Conservation (phyloP, 2,113 vertebrate genomes). For the Bos javanicus region DNA sequence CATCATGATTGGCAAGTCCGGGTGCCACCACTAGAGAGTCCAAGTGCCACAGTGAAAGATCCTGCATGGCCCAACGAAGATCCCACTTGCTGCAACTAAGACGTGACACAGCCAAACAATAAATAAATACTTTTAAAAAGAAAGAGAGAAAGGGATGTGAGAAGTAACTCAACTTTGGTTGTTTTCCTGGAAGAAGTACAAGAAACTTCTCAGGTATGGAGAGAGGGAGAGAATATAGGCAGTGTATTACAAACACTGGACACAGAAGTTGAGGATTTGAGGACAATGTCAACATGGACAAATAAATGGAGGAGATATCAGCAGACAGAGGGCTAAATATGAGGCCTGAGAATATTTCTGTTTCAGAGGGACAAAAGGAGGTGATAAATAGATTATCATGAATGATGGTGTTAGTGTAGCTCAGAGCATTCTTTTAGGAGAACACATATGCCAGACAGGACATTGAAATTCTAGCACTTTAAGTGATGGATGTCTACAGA, state of each 20-base stretch:
- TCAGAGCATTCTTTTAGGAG: neutral
- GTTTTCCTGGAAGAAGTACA: neutral
- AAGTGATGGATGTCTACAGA: neutral
- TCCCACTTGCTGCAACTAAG: neutral
- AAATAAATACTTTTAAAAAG: neutral
- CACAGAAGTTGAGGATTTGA: neutral
- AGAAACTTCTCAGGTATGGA: neutral
- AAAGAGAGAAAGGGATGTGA: neutral
- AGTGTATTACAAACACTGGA: neutral
- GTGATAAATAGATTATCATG: neutral
- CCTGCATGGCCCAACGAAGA: neutral
- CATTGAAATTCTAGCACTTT: neutral
- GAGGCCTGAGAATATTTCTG: neutral
- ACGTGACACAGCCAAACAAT: neutral
- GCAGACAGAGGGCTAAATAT: neutral
- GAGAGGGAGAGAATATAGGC: neutral
- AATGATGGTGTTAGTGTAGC: neutral
- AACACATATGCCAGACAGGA: neutral
- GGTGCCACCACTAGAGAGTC: neutral
- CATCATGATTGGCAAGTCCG: neutral
- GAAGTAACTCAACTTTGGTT: neutral
- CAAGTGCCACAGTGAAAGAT: neutral
- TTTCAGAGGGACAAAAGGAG: neutral
- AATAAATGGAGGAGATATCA: neutral
- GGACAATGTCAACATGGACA: neutral